Base-by-base conservation (phyloP, 2,888 invertebrate genomes). In the Acleris cristana region DNA sequence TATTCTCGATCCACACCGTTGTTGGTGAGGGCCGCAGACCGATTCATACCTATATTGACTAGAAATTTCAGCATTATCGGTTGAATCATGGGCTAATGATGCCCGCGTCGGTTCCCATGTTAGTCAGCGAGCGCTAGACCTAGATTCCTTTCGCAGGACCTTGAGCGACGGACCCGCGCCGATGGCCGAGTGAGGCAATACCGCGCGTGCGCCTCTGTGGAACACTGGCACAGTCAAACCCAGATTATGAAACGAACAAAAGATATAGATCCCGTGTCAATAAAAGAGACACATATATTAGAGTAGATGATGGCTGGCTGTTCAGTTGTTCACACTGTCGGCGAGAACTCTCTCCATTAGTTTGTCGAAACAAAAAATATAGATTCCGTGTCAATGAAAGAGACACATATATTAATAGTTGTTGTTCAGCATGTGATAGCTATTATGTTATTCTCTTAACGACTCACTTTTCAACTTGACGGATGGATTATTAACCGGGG, bases 81-180 rank as follows among this genome's bases (percentile, higher is more conserved):
- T 34, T 34, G 34, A 10, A 34, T 40, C 4, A 40, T 14, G 7
- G 7, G 7, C 26, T 23, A 26, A 26, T 8, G 8, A 7, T 8
- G 0, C 40, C 14, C 40, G 40, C 48, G 18, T 45, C 48, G 18
- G 45, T 57, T 57, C 57, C 40, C 56, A 45, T 45, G 57, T 57
- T 44, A 57, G 44, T 57, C 44, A 57, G 16, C 8, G 2, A 16
- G 23, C 44, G 57, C 19, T 51, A 54, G 57, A 57, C 57, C 57
- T 57, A 57, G 57, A 45, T 57, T 21, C 57, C 57, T 57, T 57
- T 44, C 16, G 14, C 21, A 3, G 45, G 23, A 57, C 57, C 57
- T 57, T 57, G 57, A 44, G 14, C 53, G 53, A 1, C n/a, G 51
- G 14, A 40, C 51, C 54, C 5, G 34, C 55, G 19, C 40, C 19